These are phyloP conservation scores for Maconellicoccus hirsutus DNA, from an alignment of 1,140 invertebrate species.

Conservation along the genomic window DNA sequence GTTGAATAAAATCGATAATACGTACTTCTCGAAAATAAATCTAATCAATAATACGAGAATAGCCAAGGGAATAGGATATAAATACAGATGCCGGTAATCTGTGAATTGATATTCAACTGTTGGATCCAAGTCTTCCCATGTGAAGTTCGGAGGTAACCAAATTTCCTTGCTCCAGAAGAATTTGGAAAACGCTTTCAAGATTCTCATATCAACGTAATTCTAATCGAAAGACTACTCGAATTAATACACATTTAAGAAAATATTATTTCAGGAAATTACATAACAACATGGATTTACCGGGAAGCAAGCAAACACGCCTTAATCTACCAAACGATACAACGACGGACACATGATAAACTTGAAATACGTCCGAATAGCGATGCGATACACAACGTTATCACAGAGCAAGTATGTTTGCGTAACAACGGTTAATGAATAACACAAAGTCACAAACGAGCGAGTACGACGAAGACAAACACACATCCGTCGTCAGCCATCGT, in stretches of 20 bases:
- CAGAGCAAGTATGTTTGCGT: neutral
- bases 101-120: conserved; percentile 64
- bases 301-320: conserved; percentile 2
- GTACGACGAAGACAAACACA: neutral
- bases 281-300: neutral
- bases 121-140: conserved; percentile 74
- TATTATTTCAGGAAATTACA: neutral
- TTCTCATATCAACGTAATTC: conserved; percentile 26
- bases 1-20: neutral
- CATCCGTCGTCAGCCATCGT: neutral
- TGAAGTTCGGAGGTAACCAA: conserved; percentile 81
- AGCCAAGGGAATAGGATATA: conserved; percentile 70
- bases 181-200: conserved; percentile 35
- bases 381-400: neutral
- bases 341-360: neutral
- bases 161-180: conserved; percentile 70
- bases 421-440: neutral
- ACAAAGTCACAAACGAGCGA: too few relatives aligned
- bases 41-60: conserved; percentile 59
- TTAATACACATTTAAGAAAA: neutral
- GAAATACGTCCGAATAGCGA: neutral
- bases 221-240: neutral
- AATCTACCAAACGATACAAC: neutral
- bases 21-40: conserved; percentile 70
- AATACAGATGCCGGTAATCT: conserved; percentile 61